Evolutionary conservation across 2,113 vertebrate species (phyloP).

Genomic region (Rafetus swinhoei): DNA sequence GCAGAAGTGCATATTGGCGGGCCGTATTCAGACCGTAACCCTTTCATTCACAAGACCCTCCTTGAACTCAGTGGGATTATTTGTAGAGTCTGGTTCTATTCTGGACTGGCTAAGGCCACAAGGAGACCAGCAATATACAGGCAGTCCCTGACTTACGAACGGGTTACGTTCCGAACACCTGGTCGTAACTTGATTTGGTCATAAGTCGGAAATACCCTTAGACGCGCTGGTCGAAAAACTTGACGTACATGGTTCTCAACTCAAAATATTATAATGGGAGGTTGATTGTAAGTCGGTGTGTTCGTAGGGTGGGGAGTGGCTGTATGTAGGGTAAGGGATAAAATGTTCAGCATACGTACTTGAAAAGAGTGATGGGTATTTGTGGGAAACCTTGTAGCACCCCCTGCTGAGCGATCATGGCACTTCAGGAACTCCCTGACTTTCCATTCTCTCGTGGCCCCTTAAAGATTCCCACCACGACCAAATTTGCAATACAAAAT

Average conservation of each 20-base stretch:
- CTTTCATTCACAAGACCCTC: background rate
- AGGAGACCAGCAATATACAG: background rate
- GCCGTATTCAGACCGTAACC: background rate
- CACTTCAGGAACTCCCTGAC: background rate
- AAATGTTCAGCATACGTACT: background rate
- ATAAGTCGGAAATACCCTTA: too few relatives aligned
- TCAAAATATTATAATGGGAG: too few relatives aligned
- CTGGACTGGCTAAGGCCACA: background rate
- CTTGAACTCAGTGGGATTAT: background rate
- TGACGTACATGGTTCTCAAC: too few relatives aligned
- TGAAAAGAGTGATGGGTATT: background rate
- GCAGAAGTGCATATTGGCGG: rapidly evolving
- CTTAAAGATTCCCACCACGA: too few relatives aligned
- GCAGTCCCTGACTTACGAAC: too few relatives aligned
- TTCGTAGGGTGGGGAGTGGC: too few relatives aligned
- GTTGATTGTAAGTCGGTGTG: too few relatives aligned
- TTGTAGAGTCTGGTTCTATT: background rate
- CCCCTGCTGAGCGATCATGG: background rate
- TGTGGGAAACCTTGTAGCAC: background rate
- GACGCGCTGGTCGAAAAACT: too few relatives aligned
- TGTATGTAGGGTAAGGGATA: background rate
- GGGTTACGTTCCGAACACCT: too few relatives aligned
- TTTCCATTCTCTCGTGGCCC: background rate
- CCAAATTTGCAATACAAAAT: background rate
- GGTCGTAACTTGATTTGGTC: too few relatives aligned